Evolutionary conservation across 2,888 invertebrate species (phyloP), one percentile per base, ranked within the genome.

Genomic region (Pomacea canaliculata): DNA sequence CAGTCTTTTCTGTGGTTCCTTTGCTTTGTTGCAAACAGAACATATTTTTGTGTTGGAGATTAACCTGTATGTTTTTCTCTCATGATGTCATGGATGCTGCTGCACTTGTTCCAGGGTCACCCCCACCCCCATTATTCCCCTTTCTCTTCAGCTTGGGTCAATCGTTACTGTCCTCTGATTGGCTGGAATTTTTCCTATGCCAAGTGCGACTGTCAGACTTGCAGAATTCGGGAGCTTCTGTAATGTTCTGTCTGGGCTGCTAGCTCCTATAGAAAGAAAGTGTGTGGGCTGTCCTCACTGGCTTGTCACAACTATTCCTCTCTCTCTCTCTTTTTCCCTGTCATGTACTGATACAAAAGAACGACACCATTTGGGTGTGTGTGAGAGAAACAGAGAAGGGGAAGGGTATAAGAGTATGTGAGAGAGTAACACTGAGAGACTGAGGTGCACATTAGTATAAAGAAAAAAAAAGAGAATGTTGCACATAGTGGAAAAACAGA

Each of bases 1-100:
- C 51, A 16, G 10, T 56, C 51, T 56, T 56, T 56, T 13, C 51
- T 56, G 12, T 56, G 16, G 51, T 16, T 56, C 12, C 51, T 7
- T 56, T 56, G 16, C 8, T 56, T 56, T 56, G 51, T 56, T 56
- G 16, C 51, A 56, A 56, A 56, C 51, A 56, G 51, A 56, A 56
- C 1, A 56, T 51, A 18, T n/a, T 27, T 63, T n/a, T 63, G n/a
- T 63, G 23, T 63, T 12, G 8, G 51, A 56, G 51, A 56, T 68
- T n/a, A 46, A 46, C 68, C 48, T 68, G n/a, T 27, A 9, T 46
- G 67, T 74, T 69, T 60, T 74, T 56, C 51, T 56, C 51, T 60
- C 68, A 68, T 74, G 73, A 74, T 69, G 73, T 74, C 73, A 74
- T 62, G 48, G 56, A 68, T 69, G 67, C 73, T 74, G 60, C 63